These are phyloP conservation scores for Asteroscopus sphinx DNA, from an alignment of 2,888 invertebrate genomes.

Conservation along the genomic window DNA sequence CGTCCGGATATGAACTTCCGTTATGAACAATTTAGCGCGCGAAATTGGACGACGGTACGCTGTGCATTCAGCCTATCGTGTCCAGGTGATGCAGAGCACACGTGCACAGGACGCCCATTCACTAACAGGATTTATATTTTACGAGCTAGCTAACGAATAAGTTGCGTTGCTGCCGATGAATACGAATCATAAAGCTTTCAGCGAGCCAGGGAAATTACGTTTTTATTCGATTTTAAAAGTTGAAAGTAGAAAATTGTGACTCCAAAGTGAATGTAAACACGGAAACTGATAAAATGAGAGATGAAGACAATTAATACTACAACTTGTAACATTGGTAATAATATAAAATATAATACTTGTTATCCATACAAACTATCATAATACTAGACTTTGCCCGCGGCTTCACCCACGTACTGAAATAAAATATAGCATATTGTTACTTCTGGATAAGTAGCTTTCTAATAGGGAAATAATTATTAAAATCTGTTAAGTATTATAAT, in stretches of 20 bases:
- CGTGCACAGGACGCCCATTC: slow-evolving; percentile 72
- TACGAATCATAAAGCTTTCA: slow-evolving; percentile 77
- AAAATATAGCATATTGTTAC: too few species aligned
- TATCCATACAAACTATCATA: too few species aligned
- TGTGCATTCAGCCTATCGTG: slow-evolving; percentile 80
- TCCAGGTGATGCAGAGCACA: slow-evolving; percentile 73
- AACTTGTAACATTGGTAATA: neutral
- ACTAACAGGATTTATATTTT: slow-evolving; percentile 64
- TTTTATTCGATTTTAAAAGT: slow-evolving; percentile 76
- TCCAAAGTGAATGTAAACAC: slow-evolving; percentile 32
- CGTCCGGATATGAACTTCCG: slow-evolving; percentile 96
- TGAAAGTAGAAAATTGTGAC: slow-evolving; percentile 48
- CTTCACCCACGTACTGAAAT: too few species aligned
- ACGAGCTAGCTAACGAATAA: slow-evolving; percentile 68
- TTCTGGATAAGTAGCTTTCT: too few species aligned
- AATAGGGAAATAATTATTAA: too few species aligned
- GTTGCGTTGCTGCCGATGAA: slow-evolving; percentile 72
- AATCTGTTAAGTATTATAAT: too few species aligned
- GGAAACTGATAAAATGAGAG: slow-evolving; percentile 26
- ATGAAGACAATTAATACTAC: slow-evolving; percentile 1
- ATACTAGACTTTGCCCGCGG: too few species aligned
- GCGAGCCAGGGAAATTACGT: slow-evolving; percentile 74
- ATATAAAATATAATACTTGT: too few species aligned
- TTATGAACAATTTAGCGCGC: slow-evolving; percentile 95
- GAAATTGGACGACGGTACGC: slow-evolving; percentile 90